Percentiles rank a stretch among this genome's conserved stretches.
These are phyloP conservation scores for Helicoverpa assulta DNA, from an alignment of 2,888 invertebrate genomes.

Conservation along the genomic window DNA sequence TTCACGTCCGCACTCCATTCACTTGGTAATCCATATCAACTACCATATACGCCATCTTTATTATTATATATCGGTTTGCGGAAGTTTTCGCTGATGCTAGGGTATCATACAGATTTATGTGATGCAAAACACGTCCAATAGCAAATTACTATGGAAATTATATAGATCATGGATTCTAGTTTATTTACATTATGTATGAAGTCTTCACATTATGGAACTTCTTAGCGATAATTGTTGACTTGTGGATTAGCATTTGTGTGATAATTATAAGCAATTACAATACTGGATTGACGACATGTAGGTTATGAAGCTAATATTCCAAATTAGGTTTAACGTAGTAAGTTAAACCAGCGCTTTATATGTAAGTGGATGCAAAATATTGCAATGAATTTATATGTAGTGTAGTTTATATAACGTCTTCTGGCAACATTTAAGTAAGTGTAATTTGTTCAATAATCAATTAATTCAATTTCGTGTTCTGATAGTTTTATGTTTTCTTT, in stretches of 20 bases:
- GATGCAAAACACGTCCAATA: constrained; percentile 49
- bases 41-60: constrained; percentile 31
- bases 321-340: constrained; percentile 6
- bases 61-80: constrained; percentile 44
- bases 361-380: too few species aligned
- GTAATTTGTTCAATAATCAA: too few species aligned
- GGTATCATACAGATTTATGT: constrained; percentile 49
- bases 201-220: constrained; percentile 66
- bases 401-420: too few species aligned
- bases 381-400: too few species aligned
- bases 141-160: constrained; percentile 65
- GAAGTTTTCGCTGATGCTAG: constrained; percentile 48
- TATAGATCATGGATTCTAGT: constrained; percentile 65
- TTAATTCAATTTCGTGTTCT: too few species aligned
- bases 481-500: too few species aligned
- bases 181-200: constrained; percentile 67
- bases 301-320: background rate
- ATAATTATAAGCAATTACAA: constrained; percentile 6
- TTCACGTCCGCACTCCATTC: constrained; percentile 5
- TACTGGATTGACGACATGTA: constrained; percentile 8
- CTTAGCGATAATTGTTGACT: constrained; percentile 25
- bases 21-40: background rate
- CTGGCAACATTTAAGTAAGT: too few species aligned
- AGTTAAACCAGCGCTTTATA: too few species aligned
- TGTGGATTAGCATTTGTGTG: constrained; percentile 22